Evolutionary conservation across 1,140 invertebrate genomes (phyloP).

Genomic region (Gonatopus flavifemur): DNA sequence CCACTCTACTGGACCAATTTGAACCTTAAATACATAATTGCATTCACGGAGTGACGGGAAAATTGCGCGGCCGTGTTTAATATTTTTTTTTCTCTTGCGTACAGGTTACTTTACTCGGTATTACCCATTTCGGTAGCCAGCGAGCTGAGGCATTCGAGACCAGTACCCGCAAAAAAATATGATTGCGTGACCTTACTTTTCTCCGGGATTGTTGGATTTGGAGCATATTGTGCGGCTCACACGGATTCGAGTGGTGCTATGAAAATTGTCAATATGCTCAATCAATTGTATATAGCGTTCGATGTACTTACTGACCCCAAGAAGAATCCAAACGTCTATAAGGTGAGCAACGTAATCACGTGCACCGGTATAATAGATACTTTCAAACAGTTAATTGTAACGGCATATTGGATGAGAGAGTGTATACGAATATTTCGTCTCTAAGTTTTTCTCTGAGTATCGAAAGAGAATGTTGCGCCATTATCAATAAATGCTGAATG

Average conservation of each 20-base stretch:
- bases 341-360: slow-evolving; percentile 64
- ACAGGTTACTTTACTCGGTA: slow-evolving; percentile 91
- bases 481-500: too few relatives aligned
- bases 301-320: slow-evolving; percentile 90
- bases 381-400: too few relatives aligned
- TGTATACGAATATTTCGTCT: too few relatives aligned
- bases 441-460: too few relatives aligned
- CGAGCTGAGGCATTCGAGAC: slow-evolving; percentile 85
- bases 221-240: slow-evolving; percentile 81
- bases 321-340: slow-evolving; percentile 91
- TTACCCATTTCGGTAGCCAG: slow-evolving; percentile 91
- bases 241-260: slow-evolving; percentile 85
- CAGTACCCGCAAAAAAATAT: slow-evolving; percentile 83
- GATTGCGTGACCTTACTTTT: slow-evolving; percentile 90
- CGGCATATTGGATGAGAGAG: too few relatives aligned
- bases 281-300: slow-evolving; percentile 88
- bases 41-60: too few relatives aligned
- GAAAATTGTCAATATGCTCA: slow-evolving; percentile 91
- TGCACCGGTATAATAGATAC: too few relatives aligned
- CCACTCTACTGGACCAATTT: too few relatives aligned
- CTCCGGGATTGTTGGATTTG: slow-evolving; percentile 92
- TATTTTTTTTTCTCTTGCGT: too few relatives aligned
- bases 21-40: too few relatives aligned
- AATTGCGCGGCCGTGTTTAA: too few relatives aligned
- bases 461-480: too few relatives aligned